Conservation (phyloP, 2,797 vertebrate species). For the Hypotaenidia philippensis region DNA sequence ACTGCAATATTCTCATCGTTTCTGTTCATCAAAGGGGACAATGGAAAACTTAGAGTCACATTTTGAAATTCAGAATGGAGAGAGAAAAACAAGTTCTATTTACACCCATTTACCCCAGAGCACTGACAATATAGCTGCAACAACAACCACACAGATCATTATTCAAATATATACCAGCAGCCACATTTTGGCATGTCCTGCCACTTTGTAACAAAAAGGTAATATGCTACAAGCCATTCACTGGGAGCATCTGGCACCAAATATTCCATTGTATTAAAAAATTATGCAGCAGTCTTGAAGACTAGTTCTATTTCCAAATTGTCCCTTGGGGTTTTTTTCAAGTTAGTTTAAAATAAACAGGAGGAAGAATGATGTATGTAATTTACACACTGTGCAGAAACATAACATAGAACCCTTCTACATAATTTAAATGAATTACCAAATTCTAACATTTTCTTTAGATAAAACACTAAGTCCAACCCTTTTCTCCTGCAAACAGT, state of each 20-base stretch:
- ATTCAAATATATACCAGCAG: not conserved
- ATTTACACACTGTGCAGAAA: not conserved
- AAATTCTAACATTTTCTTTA: not conserved
- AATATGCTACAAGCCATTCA: not conserved
- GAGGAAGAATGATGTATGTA: not conserved
- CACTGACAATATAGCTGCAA: conserved; percentile 7
- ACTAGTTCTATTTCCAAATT: not conserved
- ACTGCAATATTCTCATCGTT: not conserved
- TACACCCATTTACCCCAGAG: conserved; percentile 18
- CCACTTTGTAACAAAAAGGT: not conserved
- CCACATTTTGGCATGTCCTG: not conserved
- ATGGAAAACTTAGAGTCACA: not conserved
- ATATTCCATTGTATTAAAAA: not conserved
- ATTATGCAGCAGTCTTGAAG: not conserved
- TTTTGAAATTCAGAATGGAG: not conserved
- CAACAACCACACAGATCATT: not conserved
- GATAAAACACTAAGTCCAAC: not conserved
- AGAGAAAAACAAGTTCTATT: not conserved
- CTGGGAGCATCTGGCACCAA: not conserved
- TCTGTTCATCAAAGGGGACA: not conserved
- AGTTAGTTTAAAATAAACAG: not conserved
- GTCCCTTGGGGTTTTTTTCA: not conserved
- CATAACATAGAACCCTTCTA: not conserved
- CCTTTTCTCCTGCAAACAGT: not conserved
- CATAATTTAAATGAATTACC: not conserved